These are phyloP conservation scores for Hirundo rustica DNA, from an alignment of 2,797 vertebrate species.

Conservation along the genomic window DNA sequence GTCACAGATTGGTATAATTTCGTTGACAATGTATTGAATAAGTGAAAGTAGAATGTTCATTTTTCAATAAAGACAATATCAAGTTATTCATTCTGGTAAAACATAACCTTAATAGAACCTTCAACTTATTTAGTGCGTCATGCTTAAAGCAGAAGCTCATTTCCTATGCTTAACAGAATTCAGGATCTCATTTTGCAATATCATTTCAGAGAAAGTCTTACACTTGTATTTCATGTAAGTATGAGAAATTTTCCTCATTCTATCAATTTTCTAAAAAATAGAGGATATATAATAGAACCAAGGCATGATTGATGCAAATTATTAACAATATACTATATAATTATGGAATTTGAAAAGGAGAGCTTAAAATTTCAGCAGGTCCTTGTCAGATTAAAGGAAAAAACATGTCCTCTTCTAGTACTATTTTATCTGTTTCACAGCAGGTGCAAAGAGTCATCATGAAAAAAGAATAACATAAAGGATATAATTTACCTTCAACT, in stretches of 20 bases:
- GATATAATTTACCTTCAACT: background rate
- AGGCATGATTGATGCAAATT: background rate
- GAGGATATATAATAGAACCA: background rate
- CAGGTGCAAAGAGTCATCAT: background rate
- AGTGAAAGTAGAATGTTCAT: background rate
- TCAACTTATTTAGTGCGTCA: constrained; percentile 14
- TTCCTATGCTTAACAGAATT: constrained; percentile 53
- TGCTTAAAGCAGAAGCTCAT: constrained; percentile 39
- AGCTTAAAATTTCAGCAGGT: background rate
- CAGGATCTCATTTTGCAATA: constrained; percentile 49
- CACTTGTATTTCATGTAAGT: background rate
- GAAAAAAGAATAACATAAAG: background rate
- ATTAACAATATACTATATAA: background rate
- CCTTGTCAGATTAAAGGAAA: background rate
- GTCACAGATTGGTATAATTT: background rate
- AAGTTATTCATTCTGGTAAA: constrained; percentile 40
- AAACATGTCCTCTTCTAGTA: background rate
- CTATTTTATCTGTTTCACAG: background rate
- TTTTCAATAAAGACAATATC: background rate
- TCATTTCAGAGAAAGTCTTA: constrained; percentile 55
- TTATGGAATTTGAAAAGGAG: background rate
- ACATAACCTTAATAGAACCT: constrained; percentile 27
- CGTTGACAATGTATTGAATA: background rate
- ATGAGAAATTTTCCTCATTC: background rate
- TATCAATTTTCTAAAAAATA: background rate